Evolutionary conservation across 2,888 invertebrate genomes (phyloP).

Genomic region (Oscheius onirici): DNA sequence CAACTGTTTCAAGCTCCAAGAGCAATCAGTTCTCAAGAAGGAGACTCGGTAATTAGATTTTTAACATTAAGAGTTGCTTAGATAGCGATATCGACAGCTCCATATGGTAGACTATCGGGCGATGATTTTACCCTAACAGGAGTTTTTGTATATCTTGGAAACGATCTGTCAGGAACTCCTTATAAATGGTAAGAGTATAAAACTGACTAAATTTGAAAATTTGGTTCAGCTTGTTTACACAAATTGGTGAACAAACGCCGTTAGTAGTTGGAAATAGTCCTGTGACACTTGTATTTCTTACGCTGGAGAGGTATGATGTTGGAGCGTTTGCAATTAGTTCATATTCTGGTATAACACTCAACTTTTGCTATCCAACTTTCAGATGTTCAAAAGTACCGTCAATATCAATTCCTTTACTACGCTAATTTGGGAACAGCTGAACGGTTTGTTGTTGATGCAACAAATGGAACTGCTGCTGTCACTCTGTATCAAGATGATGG

Average conservation of each 20-base stretch:
- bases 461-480: constrained; percentile 10
- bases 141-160: constrained; percentile 9
- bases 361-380: background rate
- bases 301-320: background rate
- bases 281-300: constrained; percentile 9
- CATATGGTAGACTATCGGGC: background rate
- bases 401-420: background rate
- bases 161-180: background rate
- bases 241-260: constrained; percentile 6
- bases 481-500: constrained; percentile 11
- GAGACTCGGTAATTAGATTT: constrained; percentile 4
- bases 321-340: constrained; percentile 10
- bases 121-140: constrained; percentile 12
- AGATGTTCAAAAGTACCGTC: constrained; percentile 9
- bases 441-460: constrained; percentile 8
- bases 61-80: background rate
- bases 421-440: background rate
- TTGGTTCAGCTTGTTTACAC: background rate
- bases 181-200: background rate
- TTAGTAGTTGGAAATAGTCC: background rate
- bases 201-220: background rate
- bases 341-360: constrained; percentile 12
- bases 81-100: constrained; percentile 17
- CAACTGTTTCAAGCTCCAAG: background rate
- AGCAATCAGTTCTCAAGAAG: background rate